Base-by-base conservation (phyloP, 30 jellyfish, hydroid and myxozoan genomes). In the Sanderia malayensis region DNA sequence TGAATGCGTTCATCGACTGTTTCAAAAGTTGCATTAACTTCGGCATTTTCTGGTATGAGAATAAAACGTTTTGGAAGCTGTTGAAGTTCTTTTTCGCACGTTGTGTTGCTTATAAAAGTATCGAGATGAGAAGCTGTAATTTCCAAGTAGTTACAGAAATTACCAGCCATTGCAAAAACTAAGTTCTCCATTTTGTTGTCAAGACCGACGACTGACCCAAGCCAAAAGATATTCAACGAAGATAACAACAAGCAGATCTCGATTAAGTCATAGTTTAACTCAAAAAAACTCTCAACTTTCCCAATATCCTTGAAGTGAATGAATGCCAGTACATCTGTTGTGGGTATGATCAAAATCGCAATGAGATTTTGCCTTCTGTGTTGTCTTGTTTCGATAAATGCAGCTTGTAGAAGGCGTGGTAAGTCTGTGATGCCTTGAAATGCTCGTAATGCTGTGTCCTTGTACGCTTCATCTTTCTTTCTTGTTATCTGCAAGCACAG, bases 31-130 rank as follows among this genome's bases (percentile, higher is more conserved):
- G 29, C 67, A 49, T 18, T 58, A 10, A 74, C 32, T 7, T 37
- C 27, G 20, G 77, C 86, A 27, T 74, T 74, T n/a, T 27, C 34
- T 37, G 86, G 86, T 6, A 74, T 22, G 70, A 74, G 47, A 58
- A 74, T 74, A 55, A 74, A 74, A 9, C 86, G 45, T 74, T 74
- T 74, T 22, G 86, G 86, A 28, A 74, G 52, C 66, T 31, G 2
- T 13, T 52, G 18, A n/a, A 74, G 70, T 55, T 74, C 58, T n/a
- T 18, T 41, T 0, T 27, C 52, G 41, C 44, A 74, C 31, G 69
- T 33, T 18, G 86, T 58, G 45, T 64, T 34, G 41, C 18, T 44
- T 65, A 74, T 74, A 46, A 74, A 58, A 8, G 58, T 58, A 1
- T 61, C 32, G 29, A 74, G 77, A 44, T 57, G 60, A 0, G 52